Conservation (phyloP, 2,797 vertebrate genomes). For the Simalia tracyae region DNA sequence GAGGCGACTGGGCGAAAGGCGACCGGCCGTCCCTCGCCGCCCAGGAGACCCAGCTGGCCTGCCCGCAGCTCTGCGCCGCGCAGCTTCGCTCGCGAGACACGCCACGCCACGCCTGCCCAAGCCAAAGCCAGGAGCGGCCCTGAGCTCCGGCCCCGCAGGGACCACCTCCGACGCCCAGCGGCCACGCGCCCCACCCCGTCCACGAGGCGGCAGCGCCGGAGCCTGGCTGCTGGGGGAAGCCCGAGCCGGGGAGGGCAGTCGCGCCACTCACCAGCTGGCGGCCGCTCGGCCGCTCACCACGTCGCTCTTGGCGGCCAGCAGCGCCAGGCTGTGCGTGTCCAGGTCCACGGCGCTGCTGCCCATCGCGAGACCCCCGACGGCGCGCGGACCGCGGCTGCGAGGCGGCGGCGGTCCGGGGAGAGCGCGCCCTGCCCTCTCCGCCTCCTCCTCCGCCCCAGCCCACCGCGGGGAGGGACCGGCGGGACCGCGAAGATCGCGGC, state of each 20-base stretch:
- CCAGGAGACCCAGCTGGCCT: not conserved
- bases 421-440: not conserved
- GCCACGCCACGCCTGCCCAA: not conserved
- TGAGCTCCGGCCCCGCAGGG: not conserved
- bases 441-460: not conserved
- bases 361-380: constrained; percentile 50
- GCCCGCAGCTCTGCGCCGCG: not conserved
- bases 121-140: not conserved
- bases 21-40: not conserved
- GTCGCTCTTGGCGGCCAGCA: constrained; percentile 86
- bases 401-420: not conserved
- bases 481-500: not conserved
- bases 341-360: constrained; percentile 73
- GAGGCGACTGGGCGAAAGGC: not conserved
- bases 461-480: not conserved
- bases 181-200: not conserved
- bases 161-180: not conserved
- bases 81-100: not conserved
- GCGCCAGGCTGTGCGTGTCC: constrained; percentile 83
- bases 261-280: constrained; percentile 80
- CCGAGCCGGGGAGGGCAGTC: not conserved
- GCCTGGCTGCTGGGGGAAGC: accelerated
- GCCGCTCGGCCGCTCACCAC: constrained; percentile 81
- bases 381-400: constrained; percentile 58
- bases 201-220: no score